phyloP scores from a whole-genome alignment of 2,888 invertebrate genomes.

The Amphipyra tragopoginis region DNA sequence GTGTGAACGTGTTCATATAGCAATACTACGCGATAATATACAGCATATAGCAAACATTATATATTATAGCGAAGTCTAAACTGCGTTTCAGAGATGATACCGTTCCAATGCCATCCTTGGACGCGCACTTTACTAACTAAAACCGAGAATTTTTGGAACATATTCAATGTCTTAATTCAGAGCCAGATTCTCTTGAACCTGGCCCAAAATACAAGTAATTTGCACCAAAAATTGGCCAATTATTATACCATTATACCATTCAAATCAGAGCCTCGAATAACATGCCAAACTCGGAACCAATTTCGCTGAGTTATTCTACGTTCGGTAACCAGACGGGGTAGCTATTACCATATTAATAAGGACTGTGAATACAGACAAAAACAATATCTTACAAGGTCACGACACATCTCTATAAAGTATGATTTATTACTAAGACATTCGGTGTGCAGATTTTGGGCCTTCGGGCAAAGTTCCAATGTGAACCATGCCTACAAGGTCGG shows the following conservation, averaged over 20 bases:
- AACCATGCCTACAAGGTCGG: conserved; percentile 37
- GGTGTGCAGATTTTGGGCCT: conserved; percentile 34
- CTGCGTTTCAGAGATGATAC: not conserved
- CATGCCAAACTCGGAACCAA: conserved; percentile 40
- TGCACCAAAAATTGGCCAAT: conserved; percentile 13
- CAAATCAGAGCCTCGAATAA: conserved; percentile 32
- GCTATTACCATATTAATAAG: conserved; percentile 53
- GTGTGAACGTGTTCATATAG: too few relatives aligned
- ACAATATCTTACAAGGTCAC: conserved; percentile 47
- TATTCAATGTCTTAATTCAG: not conserved
- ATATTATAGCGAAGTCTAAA: too few relatives aligned
- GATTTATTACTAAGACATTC: conserved; percentile 47
- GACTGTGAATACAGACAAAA: conserved; percentile 44
- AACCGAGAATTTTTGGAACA: too few relatives aligned
- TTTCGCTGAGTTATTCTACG: conserved; percentile 39
- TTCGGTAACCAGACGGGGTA: conserved; percentile 28
- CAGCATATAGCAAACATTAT: too few relatives aligned
- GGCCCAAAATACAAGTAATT: conserved; percentile 1
- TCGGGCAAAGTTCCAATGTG: conserved; percentile 55
- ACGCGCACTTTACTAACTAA: conserved; percentile 1
- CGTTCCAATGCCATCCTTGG: conserved; percentile 32
- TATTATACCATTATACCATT: conserved; percentile 19
- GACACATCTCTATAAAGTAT: conserved; percentile 39
- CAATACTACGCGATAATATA: too few relatives aligned
- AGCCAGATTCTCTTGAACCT: conserved; percentile 16